Conservation (phyloP, 2,113 vertebrate genomes). For the Suncus etruscus region DNA sequence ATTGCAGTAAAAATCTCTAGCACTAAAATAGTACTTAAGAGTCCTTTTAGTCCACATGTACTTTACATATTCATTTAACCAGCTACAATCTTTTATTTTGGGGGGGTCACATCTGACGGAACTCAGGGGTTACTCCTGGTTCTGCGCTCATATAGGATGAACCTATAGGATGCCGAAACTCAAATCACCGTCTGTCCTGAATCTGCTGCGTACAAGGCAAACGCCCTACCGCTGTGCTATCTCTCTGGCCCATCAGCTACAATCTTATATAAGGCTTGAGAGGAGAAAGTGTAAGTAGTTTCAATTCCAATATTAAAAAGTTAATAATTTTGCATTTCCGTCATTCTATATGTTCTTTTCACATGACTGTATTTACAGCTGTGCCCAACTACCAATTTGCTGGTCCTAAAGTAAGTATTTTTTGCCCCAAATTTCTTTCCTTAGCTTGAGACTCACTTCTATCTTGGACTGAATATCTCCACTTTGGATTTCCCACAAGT, state of each 20-base stretch:
- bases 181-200: too few relatives aligned
- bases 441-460: conserved; percentile 9
- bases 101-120: too few relatives aligned
- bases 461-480: not conserved
- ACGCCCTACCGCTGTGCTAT: too few relatives aligned
- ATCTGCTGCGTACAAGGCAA: too few relatives aligned
- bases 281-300: conserved; percentile 20
- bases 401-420: not conserved
- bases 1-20: conserved; percentile 42
- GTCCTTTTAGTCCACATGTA: not conserved
- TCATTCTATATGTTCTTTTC: conserved; percentile 21
- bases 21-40: conserved; percentile 21
- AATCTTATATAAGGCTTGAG: too few relatives aligned
- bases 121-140: not conserved
- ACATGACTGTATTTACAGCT: not conserved
- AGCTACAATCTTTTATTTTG: not conserved
- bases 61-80: conserved; percentile 29
- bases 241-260: too few relatives aligned
- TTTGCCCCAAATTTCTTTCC: not conserved
- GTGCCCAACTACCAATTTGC: not conserved
- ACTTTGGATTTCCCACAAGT: not conserved
- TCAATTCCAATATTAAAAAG: not conserved
- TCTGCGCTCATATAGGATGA: too few relatives aligned
- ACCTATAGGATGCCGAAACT: too few relatives aligned
- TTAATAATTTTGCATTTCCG: conserved; percentile 37